A percentile compares a stretch with the other conserved stretches of the same genome.
phyloP scores from a whole-genome alignment of 2,888 invertebrate genomes.

The Philhelius pedissequus region DNA sequence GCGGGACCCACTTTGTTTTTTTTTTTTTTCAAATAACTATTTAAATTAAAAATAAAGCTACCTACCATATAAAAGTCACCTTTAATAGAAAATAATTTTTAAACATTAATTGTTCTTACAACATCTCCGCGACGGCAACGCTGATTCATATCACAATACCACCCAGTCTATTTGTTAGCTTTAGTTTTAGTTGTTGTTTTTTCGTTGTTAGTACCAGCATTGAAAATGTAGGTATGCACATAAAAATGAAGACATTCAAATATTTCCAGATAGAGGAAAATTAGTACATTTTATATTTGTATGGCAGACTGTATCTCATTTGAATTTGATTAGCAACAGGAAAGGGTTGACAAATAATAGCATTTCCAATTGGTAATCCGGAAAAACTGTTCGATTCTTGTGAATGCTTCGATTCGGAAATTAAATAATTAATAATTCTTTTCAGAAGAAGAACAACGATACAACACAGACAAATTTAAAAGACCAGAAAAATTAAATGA shows the following conservation, averaged over 20 bases:
- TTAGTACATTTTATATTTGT: background rate
- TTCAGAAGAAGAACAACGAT: background rate
- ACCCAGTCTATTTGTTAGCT: conserved; percentile 13
- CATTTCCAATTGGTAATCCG: background rate
- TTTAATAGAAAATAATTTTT: too few relatives aligned
- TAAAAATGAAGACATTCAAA: background rate
- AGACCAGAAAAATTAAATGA: background rate
- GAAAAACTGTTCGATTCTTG: background rate
- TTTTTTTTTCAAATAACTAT: too few relatives aligned
- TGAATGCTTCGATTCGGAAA: background rate
- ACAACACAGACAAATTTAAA: background rate
- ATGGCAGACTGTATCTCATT: background rate
- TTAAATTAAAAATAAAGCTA: too few relatives aligned
- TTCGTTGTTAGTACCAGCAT: background rate
- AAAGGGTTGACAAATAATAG: background rate
- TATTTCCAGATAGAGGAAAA: background rate
- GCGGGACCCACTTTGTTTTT: too few relatives aligned
- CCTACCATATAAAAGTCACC: too few relatives aligned
- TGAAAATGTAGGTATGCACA: background rate
- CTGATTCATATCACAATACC: too few relatives aligned
- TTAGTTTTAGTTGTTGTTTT: background rate
- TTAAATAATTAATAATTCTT: background rate
- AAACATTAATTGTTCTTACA: too few relatives aligned
- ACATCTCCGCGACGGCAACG: too few relatives aligned
- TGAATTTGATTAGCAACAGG: background rate